These are phyloP conservation scores for Plumapathes pennacea DNA, from an alignment of 92 coral and sea anemone genomes.

Conservation along the genomic window DNA sequence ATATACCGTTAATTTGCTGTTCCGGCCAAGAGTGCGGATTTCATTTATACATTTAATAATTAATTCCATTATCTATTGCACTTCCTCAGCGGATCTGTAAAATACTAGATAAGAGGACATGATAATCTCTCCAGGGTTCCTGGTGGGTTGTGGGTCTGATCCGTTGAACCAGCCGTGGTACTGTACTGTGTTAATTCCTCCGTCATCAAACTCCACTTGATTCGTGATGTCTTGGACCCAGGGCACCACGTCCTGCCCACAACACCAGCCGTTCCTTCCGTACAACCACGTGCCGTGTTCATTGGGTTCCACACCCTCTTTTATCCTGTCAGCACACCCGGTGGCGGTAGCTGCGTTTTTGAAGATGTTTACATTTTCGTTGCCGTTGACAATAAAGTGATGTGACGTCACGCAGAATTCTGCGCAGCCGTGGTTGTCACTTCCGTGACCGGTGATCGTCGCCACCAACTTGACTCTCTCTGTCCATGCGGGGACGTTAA, in stretches of 20 bases:
- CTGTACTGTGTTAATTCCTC: conserved; percentile 50
- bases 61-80: too few relatives aligned
- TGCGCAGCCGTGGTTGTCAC: conserved; percentile 96
- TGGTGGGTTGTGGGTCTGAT: conserved; percentile 70
- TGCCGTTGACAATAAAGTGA: conserved; percentile 78
- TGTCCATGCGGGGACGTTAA: conserved; percentile 55
- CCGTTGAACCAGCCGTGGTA: conserved; percentile 94
- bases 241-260: conserved; percentile 94
- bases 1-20: too few relatives aligned
- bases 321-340: conserved; percentile 93
- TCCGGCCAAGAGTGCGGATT: too few relatives aligned
- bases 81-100: conserved; percentile 79
- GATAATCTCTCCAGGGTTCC: conserved; percentile 77
- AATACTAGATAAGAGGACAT: conserved; percentile 87
- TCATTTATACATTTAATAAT: too few relatives aligned
- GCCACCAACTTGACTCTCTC: conserved; percentile 89
- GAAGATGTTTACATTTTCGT: conserved; percentile 75
- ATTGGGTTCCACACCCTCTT: conserved; percentile 87
- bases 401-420: conserved; percentile 98
- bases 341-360: conserved; percentile 93
- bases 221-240: conserved; percentile 90
- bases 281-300: conserved; percentile 99
- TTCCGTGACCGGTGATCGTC: conserved; percentile 93
- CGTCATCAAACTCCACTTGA: conserved; percentile 46
- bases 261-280: conserved; percentile 98